Conservation (phyloP, 1,140 invertebrate species). For the Lucilia sericata region DNA sequence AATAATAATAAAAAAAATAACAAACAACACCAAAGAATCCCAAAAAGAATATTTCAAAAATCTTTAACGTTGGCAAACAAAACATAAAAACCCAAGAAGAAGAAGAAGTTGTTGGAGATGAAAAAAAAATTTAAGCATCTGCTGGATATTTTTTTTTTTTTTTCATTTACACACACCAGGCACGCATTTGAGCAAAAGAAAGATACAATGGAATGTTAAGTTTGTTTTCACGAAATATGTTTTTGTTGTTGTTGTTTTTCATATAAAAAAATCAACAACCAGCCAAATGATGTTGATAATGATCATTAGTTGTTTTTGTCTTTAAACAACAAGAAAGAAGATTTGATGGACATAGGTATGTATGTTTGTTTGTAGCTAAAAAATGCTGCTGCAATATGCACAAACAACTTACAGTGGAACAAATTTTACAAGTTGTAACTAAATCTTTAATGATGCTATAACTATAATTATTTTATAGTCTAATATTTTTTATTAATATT, state of each 20-base stretch:
- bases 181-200: not conserved
- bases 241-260: not conserved
- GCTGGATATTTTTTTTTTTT: not conserved
- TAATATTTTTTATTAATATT: too few relatives aligned
- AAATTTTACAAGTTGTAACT: too few relatives aligned
- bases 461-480: too few relatives aligned
- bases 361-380: not conserved
- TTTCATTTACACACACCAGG: not conserved
- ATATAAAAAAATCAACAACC: slow-evolving; percentile 8
- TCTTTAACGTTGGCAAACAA: not conserved
- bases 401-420: not conserved
- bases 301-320: not conserved
- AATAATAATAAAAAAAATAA: too few relatives aligned
- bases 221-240: slow-evolving; percentile 4
- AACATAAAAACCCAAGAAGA: not conserved
- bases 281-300: slow-evolving; percentile 11
- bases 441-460: too few relatives aligned
- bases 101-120: not conserved
- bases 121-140: slow-evolving; percentile 11
- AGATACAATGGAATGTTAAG: slow-evolving; percentile 25
- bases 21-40: too few relatives aligned
- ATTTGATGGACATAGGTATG: too few relatives aligned
- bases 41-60: too few relatives aligned
- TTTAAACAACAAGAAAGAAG: not conserved
- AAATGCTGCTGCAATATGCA: not conserved